These are phyloP conservation scores for Corvus cornix DNA, from an alignment of 2,113 vertebrate species.

Conservation along the genomic window DNA sequence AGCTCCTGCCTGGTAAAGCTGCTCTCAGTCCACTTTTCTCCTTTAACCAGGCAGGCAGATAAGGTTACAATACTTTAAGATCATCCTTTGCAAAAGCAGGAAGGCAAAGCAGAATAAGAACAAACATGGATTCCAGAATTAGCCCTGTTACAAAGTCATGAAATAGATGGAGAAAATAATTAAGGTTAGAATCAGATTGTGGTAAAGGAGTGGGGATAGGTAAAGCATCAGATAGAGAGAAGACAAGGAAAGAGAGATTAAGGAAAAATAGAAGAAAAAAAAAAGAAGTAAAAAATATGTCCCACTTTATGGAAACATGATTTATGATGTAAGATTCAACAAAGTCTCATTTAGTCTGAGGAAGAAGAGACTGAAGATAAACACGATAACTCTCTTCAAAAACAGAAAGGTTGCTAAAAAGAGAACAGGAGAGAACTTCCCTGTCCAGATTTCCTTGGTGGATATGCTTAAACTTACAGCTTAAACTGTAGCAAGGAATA, in stretches of 20 bases:
- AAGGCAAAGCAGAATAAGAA: not conserved
- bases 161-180: not conserved
- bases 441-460: not conserved
- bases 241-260: not conserved
- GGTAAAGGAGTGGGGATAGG: not conserved
- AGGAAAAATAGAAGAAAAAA: not conserved
- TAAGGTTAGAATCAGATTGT: not conserved
- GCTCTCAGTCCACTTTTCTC: accelerated
- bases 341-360: not conserved
- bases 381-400: not conserved
- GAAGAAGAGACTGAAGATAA: not conserved
- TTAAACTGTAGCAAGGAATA: not conserved
- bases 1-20: not conserved
- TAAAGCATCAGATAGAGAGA: not conserved
- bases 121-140: not conserved
- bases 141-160: not conserved
- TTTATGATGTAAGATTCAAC: not conserved
- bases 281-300: not conserved
- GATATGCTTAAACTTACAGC: not conserved
- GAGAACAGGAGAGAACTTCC: not conserved
- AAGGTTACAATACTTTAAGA: not conserved
- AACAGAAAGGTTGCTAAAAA: not conserved
- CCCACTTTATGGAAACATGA: not conserved
- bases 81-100: not conserved
- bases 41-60: not conserved